Evolutionary conservation across 2,888 invertebrate genomes (phyloP).

Genomic region (Neria commutata): DNA sequence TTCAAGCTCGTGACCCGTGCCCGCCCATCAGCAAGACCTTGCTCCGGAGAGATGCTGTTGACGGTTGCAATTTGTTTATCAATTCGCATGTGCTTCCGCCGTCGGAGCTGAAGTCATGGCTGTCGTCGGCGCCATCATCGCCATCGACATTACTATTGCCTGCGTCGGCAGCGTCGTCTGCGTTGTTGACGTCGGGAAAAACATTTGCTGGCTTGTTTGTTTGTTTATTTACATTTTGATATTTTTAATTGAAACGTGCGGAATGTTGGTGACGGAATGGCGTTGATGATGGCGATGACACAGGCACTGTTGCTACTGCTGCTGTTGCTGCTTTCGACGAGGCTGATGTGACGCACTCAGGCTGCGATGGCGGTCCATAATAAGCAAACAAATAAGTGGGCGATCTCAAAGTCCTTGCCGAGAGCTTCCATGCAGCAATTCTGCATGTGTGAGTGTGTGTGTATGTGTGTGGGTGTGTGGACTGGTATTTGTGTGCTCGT

Average conservation of each 20-base stretch:
- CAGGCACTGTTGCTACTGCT: conserved; percentile 3
- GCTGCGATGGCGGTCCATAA: too few relatives aligned
- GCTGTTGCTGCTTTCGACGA: too few relatives aligned
- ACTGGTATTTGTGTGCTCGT: conserved; percentile 26
- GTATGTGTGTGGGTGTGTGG: conserved; percentile 13
- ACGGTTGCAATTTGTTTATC: conserved; percentile 34
- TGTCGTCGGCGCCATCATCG: too few relatives aligned
- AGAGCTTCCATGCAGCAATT: background rate
- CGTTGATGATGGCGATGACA: conserved; percentile 7
- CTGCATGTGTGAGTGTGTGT: conserved; percentile 15
- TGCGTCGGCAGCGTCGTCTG: background rate
- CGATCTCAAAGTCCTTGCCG: too few relatives aligned
- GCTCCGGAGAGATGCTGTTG: conserved; percentile 25
- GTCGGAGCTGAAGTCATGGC: too few relatives aligned
- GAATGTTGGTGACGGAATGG: conserved; percentile 21
- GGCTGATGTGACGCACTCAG: too few relatives aligned
- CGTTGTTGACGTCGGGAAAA: conserved; percentile 25
- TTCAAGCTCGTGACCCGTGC: too few relatives aligned
- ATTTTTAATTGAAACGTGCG: conserved; percentile 43
- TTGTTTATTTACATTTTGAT: conserved; percentile 22
- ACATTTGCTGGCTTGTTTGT: conserved; percentile 13
- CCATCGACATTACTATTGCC: too few relatives aligned
- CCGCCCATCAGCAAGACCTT: background rate
- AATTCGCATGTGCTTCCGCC: conserved; percentile 31
- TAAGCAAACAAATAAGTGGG: too few relatives aligned